Evolutionary conservation across 2,113 vertebrate genomes (phyloP), one percentile per base, ranked within the genome.

Genomic region (Mus spicilegus): DNA sequence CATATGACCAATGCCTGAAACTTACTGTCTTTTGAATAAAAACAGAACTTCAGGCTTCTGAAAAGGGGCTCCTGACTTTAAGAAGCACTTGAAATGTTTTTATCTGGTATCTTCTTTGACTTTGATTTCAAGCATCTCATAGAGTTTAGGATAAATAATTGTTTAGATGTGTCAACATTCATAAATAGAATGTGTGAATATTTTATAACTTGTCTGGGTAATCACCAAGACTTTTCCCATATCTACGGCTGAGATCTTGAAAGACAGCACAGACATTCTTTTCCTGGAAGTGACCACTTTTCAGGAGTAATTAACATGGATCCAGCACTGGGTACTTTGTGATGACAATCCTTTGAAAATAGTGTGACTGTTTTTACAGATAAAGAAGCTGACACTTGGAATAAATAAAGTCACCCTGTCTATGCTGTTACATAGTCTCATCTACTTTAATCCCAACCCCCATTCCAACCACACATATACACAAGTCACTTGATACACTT

Each of bases 61-160:
- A 49, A n/a, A 81, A 91, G 72, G 58, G 36, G 7, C 46, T 69
- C 30, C 3, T 30, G 69, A 63, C 73, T 89, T 95, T 39, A 5
- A 10, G 63, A 54, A 92, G 81, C 46, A 86, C n/a, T 56, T 81
- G 12, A 11, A 93, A 3, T 76, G 33, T 49, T 77, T 73, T 82
- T 65, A 86, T 82, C 30, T 63, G 63, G 42, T 69, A 33, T 75
- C 39, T 89, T 88, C 93, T 51, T 89, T 95, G 5, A 96, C 69
- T 89, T 96, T 77, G 90, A 72, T 72, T 95, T 67, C 14, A 92
- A 33, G 4, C 88, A 58, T 89, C 63, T 65, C 81, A 28, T 28
- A 65, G 63, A 82, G 36, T 89, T 89, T 82, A 95, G 76, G 86
- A 96, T 82, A 86, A 91, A 89, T 42, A 92, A 87, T 51, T 86